phyloP scores from a whole-genome alignment of 1,140 invertebrate species.

The Heliconius nattereri region DNA sequence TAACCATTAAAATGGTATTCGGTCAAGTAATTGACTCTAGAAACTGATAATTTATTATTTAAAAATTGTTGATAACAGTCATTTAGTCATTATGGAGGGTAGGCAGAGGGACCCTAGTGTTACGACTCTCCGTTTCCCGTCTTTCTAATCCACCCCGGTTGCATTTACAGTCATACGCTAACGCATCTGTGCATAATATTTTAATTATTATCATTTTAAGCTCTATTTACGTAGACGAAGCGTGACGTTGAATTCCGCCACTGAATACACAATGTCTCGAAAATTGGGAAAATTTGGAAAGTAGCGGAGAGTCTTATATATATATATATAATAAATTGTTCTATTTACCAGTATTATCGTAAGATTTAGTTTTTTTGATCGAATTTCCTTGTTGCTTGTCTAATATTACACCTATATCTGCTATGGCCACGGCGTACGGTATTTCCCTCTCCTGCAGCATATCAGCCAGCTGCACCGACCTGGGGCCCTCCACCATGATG shows the following conservation, averaged over 20 bases:
- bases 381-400: constrained; percentile 48
- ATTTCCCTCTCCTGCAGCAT: constrained; percentile 67
- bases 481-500: constrained; percentile 61
- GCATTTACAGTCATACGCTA: no score
- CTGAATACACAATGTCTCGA: no score
- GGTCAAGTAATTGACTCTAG: background rate
- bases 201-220: no score
- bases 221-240: no score
- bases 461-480: constrained; percentile 54
- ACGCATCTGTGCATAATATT: no score
- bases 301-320: no score
- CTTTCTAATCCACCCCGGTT: no score
- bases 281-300: no score
- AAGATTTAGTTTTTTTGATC: constrained; percentile 19
- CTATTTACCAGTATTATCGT: background rate
- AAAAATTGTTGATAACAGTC: background rate
- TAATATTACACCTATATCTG: constrained; percentile 49
- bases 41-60: background rate
- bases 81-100: background rate
- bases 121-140: no score
- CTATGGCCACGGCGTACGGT: constrained; percentile 58
- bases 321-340: background rate
- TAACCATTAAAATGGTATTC: background rate
- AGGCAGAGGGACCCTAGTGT: no score
- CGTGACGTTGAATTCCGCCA: no score